Conservation (phyloP, 2,113 vertebrate species). For the Suncus etruscus region DNA sequence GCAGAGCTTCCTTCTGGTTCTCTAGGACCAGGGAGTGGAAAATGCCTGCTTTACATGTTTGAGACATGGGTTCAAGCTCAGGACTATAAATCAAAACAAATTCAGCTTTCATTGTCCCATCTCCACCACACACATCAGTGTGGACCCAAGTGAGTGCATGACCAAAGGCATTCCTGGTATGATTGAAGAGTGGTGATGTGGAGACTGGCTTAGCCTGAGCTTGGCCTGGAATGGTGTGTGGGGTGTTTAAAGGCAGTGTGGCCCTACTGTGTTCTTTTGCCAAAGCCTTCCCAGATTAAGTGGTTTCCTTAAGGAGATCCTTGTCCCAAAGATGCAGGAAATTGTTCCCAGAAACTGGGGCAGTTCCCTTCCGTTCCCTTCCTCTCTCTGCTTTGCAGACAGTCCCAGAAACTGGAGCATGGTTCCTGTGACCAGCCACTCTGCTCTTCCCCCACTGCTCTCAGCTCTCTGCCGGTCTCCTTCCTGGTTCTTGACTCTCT, state of each 20-base stretch:
- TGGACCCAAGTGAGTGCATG: too few species aligned
- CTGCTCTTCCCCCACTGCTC: conserved; percentile 17
- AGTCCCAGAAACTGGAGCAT: conserved; percentile 35
- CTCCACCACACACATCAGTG: too few species aligned
- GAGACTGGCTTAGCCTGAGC: neutral
- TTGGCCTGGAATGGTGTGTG: neutral
- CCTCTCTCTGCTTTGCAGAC: conserved; percentile 34
- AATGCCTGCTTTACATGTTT: too few species aligned
- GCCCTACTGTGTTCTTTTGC: neutral
- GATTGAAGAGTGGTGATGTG: neutral
- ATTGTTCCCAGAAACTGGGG: conserved; percentile 21
- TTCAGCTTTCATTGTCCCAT: too few species aligned
- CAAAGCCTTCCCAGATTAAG: conserved; percentile 36
- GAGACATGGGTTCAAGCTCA: too few species aligned
- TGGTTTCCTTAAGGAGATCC: conserved; percentile 54
- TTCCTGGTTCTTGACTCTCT: conserved; percentile 73
- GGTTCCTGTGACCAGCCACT: neutral
- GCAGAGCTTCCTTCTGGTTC: neutral
- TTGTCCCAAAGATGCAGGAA: conserved; percentile 53
- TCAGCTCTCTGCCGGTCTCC: conserved; percentile 57
- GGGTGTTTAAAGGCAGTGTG: neutral
- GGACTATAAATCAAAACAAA: too few species aligned
- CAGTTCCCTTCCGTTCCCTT: conserved; percentile 30
- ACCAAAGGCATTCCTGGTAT: neutral
- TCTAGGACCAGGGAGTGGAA: neutral